Base-by-base conservation (phyloP, 2,113 vertebrate species). In the Leptobrachium ailaonicum region DNA sequence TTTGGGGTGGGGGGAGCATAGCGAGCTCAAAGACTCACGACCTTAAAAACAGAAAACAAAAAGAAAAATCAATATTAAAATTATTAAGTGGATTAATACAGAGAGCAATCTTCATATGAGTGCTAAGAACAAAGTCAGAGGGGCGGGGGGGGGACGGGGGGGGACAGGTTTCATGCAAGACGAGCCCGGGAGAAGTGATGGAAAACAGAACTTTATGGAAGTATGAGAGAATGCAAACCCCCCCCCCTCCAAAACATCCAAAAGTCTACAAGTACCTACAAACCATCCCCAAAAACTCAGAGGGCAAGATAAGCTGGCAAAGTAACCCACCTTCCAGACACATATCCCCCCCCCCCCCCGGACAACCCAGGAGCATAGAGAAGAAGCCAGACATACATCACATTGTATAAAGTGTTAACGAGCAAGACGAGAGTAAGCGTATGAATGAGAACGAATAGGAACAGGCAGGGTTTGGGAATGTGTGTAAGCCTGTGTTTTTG, bases 11-110 rank as follows among this genome's bases (percentile, higher is more conserved):
- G 20, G 20, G 20, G 20, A 32, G 95, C 93, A 95, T 92, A 90
- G 92, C 93, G 94, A 94, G 92, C 92, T 91, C 90, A 91, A 92
- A 72, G 83, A 73, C 85, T 89, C 88, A 88, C 86, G 86, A 92
- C 91, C 88, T 89, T 86, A 89, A 91, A 87, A 87, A 88, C 83
- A 85, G 20, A 89, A 84, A 88, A 87, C 83, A 84, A 91, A 86
- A 67, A 84, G 63, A 87, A 85, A 85, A 80, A 83, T 50, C 91
- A 85, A 85, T 82, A 84, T 68, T 88, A 88, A 86, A 86, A 85
- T 85, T 82, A 84, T 68, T 88, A 88, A 86, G 87, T 85, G 86
- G 89, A 93, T 92, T 91, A 89, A 90, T 92, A 93, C 85, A 91
- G 87, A 85, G 84, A 92, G 87, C 87, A 87, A 89, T 88, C 84